Conservation (phyloP, 2,797 vertebrate genomes). For the Chaunax sp. region DNA sequence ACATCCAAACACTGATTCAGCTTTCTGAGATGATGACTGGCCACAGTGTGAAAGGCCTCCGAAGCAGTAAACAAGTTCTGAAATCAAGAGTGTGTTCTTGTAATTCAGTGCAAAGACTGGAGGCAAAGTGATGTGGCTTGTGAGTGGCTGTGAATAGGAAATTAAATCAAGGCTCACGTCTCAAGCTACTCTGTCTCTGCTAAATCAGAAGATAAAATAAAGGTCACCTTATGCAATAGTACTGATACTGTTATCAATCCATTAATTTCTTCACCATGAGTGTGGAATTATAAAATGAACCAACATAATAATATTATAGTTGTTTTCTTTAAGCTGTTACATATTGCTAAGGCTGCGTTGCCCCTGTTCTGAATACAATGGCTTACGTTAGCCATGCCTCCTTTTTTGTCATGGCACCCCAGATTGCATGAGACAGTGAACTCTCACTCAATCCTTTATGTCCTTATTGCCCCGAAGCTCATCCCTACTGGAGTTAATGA, state of each 20-base stretch:
- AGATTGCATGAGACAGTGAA: too few relatives aligned
- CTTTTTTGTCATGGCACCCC: too few relatives aligned
- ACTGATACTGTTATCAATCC: slow-evolving; percentile 38
- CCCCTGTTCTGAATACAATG: slow-evolving; percentile 17
- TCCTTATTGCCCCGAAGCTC: slow-evolving; percentile 24
- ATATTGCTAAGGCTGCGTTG: slow-evolving; percentile 36
- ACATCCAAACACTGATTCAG: slow-evolving; percentile 27
- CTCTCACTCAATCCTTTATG: background rate
- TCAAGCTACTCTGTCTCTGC: slow-evolving; percentile 31
- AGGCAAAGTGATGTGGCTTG: slow-evolving; percentile 29
- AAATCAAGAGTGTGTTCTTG: slow-evolving; percentile 59
- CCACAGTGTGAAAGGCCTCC: slow-evolving; percentile 5
- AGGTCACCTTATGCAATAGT: slow-evolving; percentile 46
- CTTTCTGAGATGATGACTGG: slow-evolving; percentile 30
- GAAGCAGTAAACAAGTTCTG: slow-evolving; percentile 39
- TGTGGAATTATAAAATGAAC: slow-evolving; percentile 31
- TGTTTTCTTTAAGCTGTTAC: slow-evolving; percentile 14
- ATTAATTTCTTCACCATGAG: slow-evolving; percentile 31
- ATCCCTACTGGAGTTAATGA: slow-evolving; percentile 55
- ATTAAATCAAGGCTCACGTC: slow-evolving; percentile 52
- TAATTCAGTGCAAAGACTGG: slow-evolving; percentile 52
- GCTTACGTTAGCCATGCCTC: too few relatives aligned
- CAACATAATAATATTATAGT: slow-evolving; percentile 15
- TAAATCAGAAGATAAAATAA: slow-evolving; percentile 48
- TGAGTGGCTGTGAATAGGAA: slow-evolving; percentile 55